phyloP scores from a whole-genome alignment of 2,113 vertebrate species.

The Misgurnus mizolepis region DNA sequence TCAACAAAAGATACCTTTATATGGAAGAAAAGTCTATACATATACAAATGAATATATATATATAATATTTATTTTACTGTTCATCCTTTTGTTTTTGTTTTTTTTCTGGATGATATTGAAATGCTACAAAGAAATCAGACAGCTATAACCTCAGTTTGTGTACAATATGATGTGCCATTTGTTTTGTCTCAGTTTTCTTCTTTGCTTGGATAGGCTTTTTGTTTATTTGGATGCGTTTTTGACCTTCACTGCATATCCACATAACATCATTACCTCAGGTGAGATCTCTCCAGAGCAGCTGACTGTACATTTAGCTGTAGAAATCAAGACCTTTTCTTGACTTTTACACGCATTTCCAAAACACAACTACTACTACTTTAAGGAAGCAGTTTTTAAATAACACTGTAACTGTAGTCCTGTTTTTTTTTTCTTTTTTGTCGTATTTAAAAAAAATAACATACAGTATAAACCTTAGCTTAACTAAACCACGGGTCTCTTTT shows the following conservation, averaged over 20 bases:
- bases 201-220: conserved; percentile 55
- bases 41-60: conserved; percentile 54
- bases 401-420: neutral
- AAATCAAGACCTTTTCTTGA: conserved; percentile 70
- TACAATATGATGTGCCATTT: conserved; percentile 51
- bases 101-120: conserved; percentile 52
- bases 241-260: conserved; percentile 69
- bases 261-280: conserved; percentile 79
- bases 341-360: conserved; percentile 36
- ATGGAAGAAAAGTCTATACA: conserved; percentile 60
- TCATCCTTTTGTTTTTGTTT: conserved; percentile 63
- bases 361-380: conserved; percentile 16
- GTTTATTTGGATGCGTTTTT: conserved; percentile 54
- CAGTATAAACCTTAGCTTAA: conserved; percentile 45
- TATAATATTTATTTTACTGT: conserved; percentile 48
- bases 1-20: conserved; percentile 62
- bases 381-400: conserved; percentile 41
- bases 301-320: conserved; percentile 71
- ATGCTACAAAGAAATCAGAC: conserved; percentile 60
- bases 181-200: conserved; percentile 31
- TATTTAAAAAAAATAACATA: conserved; percentile 37
- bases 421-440: neutral
- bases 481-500: conserved; percentile 63
- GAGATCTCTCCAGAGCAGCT: conserved; percentile 74
- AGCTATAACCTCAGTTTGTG: conserved; percentile 69